Evolutionary conservation across 2,888 invertebrate species (phyloP).

Genomic region (Timema podura): DNA sequence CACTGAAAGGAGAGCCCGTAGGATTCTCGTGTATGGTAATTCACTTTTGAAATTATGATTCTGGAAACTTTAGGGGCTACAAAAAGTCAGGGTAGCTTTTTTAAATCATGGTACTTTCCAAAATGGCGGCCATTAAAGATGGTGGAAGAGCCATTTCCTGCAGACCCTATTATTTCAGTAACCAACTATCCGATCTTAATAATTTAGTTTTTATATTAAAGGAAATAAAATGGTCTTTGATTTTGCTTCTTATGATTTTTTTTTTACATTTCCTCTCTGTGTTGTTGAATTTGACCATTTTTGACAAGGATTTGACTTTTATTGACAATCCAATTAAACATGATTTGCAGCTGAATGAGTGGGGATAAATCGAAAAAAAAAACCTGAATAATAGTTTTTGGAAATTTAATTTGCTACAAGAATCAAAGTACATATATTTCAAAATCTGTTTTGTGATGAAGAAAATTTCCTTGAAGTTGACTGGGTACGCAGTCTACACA

Average conservation of each 20-base stretch:
- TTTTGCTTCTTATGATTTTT: background rate
- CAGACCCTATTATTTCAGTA: background rate
- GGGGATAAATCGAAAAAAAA: no score
- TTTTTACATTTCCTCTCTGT: background rate
- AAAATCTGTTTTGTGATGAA: no score
- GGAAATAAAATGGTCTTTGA: background rate
- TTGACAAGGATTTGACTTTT: no score
- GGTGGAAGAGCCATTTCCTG: background rate
- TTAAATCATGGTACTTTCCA: conserved; percentile 4
- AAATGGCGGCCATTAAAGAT: background rate
- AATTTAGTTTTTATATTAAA: background rate
- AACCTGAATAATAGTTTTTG: no score
- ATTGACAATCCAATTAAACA: no score
- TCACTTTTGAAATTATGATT: background rate
- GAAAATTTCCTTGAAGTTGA: no score
- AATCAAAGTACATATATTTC: no score
- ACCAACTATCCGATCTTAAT: background rate
- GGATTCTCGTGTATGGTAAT: background rate
- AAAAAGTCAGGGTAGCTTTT: conserved; percentile 10
- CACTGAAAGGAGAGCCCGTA: background rate
- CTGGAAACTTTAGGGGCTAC: background rate
- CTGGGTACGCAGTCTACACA: no score
- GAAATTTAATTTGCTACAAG: no score
- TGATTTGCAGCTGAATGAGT: no score
- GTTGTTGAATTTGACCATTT: background rate